These are phyloP conservation scores for Chaenocephalus aceratus DNA, from an alignment of 2,113 vertebrate genomes.

Conservation along the genomic window DNA sequence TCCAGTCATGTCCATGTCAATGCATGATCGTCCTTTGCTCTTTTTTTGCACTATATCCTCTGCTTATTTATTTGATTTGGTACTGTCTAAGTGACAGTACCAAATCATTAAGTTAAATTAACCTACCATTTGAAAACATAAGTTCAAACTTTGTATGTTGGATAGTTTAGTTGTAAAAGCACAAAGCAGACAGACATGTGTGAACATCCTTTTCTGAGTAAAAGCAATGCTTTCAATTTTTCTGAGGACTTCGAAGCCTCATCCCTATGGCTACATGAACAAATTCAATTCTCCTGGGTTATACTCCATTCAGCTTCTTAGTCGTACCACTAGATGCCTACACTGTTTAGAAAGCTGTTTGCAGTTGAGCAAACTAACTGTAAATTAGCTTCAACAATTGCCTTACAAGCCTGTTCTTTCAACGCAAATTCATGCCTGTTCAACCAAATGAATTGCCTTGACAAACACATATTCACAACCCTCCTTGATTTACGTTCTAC, in stretches of 20 bases:
- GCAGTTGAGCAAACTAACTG: constrained; percentile 68
- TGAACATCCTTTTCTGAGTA: constrained; percentile 9
- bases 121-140: constrained; percentile 24
- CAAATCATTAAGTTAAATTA: constrained; percentile 16
- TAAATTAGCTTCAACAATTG: constrained; percentile 74
- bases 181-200: constrained; percentile 37
- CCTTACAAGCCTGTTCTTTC: constrained; percentile 74
- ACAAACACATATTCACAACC: constrained; percentile 65
- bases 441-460: constrained; percentile 84
- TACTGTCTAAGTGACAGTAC: constrained; percentile 39
- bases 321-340: constrained; percentile 78
- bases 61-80: constrained; percentile 50
- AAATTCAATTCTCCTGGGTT: constrained; percentile 50
- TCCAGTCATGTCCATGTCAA: constrained; percentile 52
- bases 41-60: constrained; percentile 88
- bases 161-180: constrained; percentile 35
- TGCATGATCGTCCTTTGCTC: constrained; percentile 63
- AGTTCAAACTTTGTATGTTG: constrained; percentile 40
- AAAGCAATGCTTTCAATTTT: constrained; percentile 27
- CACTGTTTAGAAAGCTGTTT: constrained; percentile 70
- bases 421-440: constrained; percentile 80
- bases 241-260: constrained; percentile 42
- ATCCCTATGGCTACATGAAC: constrained; percentile 43
- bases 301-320: constrained; percentile 63
- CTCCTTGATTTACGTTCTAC: constrained; percentile 58